Evolutionary conservation across 2,888 invertebrate genomes (phyloP).

Genomic region (Emmelina monodactyla): DNA sequence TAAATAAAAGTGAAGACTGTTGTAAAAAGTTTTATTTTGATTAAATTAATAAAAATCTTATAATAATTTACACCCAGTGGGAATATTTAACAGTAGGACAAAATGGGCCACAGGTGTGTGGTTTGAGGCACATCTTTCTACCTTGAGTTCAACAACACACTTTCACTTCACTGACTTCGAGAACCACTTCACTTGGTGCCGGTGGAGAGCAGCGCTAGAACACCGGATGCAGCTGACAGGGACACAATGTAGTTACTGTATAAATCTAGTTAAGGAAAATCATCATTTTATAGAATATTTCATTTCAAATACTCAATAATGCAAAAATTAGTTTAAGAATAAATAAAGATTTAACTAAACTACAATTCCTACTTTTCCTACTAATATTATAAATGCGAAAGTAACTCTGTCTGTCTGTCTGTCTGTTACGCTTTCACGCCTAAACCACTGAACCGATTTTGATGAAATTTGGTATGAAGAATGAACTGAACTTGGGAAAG

Average conservation of each 20-base stretch:
- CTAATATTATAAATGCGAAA: too few species aligned
- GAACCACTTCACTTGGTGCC: slow-evolving; percentile 79
- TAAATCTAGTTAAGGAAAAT: slow-evolving; percentile 20
- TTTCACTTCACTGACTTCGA: slow-evolving; percentile 8
- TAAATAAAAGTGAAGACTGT: slow-evolving; percentile 53
- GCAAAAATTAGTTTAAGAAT: too few species aligned
- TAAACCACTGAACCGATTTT: too few species aligned
- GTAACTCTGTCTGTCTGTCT: too few species aligned
- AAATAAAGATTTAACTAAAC: too few species aligned
- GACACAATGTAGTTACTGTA: slow-evolving; percentile 89
- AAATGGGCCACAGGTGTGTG: background rate
- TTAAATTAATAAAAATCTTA: slow-evolving; percentile 43
- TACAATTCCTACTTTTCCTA: too few species aligned
- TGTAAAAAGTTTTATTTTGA: slow-evolving; percentile 38
- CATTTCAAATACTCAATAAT: too few species aligned
- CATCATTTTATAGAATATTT: too few species aligned
- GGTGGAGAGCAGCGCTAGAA: slow-evolving; percentile 95
- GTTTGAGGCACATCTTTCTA: background rate
- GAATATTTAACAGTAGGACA: slow-evolving; percentile 7
- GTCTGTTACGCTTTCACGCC: too few species aligned
- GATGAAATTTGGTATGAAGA: too few species aligned
- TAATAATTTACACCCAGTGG: slow-evolving; percentile 22
- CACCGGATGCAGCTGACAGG: slow-evolving; percentile 86
- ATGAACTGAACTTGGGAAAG: too few species aligned
- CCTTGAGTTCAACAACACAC: slow-evolving; percentile 1